These are phyloP conservation scores for Netelia virgata DNA, from an alignment of 2,888 invertebrate species.

Conservation along the genomic window DNA sequence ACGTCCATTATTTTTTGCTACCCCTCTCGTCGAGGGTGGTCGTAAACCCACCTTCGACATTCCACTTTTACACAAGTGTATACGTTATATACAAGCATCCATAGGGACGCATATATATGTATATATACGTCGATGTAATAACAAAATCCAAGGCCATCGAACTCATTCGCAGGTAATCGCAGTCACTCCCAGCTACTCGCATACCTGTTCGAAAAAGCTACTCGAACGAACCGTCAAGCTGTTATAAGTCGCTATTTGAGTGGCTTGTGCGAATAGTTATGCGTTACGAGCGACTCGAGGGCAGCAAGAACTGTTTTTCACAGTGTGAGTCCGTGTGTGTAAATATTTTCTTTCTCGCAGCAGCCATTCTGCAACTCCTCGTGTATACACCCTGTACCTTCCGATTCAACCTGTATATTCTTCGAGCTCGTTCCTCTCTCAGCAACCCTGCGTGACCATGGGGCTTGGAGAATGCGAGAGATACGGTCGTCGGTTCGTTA, in stretches of 20 bases:
- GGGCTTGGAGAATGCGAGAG: conserved; percentile 19
- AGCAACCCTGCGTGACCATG: conserved; percentile 19
- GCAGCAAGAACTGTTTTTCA: too few relatives aligned
- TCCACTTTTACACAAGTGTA: conserved; percentile 10
- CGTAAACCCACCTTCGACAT: conserved; percentile 39
- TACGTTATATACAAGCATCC: neutral
- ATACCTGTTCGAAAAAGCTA: too few relatives aligned
- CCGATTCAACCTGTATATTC: conserved; percentile 53
- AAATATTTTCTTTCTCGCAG: neutral
- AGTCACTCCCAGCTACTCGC: too few relatives aligned
- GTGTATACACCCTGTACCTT: conserved; percentile 8
- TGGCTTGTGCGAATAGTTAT: too few relatives aligned
- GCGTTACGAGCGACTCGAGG: too few relatives aligned
- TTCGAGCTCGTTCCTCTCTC: conserved; percentile 7
- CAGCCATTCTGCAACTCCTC: conserved; percentile 33
- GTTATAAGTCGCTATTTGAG: too few relatives aligned
- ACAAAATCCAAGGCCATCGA: too few relatives aligned
- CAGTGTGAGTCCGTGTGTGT: too few relatives aligned
- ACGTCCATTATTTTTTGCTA: conserved; percentile 81
- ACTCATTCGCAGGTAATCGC: too few relatives aligned
- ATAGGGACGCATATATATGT: neutral
- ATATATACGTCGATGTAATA: neutral
- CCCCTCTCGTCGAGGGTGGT: conserved; percentile 60
- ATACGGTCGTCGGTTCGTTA: conserved; percentile 61
- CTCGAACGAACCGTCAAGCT: too few relatives aligned